Conservation (phyloP, 2,113 vertebrate genomes). For the Triplophysa dalaica region DNA sequence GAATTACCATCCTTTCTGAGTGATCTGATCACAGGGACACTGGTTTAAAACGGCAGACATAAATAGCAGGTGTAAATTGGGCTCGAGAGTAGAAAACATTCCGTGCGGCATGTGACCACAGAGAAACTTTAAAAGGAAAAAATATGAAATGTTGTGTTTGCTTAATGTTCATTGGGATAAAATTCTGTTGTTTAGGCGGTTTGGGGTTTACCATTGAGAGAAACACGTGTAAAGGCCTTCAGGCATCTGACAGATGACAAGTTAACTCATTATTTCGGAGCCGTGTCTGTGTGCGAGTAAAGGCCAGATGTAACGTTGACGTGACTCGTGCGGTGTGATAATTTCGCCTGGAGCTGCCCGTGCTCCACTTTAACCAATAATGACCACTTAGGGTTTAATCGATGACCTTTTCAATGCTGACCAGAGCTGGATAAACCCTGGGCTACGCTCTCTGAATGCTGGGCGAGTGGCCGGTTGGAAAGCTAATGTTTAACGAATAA, state of each 20-base stretch:
- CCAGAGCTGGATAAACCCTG: conserved; percentile 2
- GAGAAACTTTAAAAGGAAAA: not conserved
- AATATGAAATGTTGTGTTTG: not conserved
- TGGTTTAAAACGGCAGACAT: too few species aligned
- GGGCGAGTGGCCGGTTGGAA: not conserved
- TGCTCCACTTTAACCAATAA: conserved; percentile 35
- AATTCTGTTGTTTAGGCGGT: not conserved
- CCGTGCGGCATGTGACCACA: not conserved
- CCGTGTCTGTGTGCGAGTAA: conserved; percentile 9
- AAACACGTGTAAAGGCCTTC: conserved; percentile 8
- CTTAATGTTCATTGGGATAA: not conserved
- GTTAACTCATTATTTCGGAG: not conserved
- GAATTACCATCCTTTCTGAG: too few species aligned
- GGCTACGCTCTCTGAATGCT: conserved; percentile 13
- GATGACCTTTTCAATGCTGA: conserved; percentile 37
- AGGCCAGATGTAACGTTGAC: conserved; percentile 20
- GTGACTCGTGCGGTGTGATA: conserved; percentile 10
- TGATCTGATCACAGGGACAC: too few species aligned
- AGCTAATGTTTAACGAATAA: conserved; percentile 1
- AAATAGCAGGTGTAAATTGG: not conserved
- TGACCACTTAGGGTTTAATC: conserved; percentile 38
- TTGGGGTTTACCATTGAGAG: not conserved
- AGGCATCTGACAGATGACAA: conserved; percentile 22
- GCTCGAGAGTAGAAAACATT: not conserved
- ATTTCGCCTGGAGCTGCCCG: not conserved